A percentile compares a stretch with the other conserved stretches of the same genome.
phyloP scores from a whole-genome alignment of 2,888 invertebrate genomes.

The Lysandra coridon region DNA sequence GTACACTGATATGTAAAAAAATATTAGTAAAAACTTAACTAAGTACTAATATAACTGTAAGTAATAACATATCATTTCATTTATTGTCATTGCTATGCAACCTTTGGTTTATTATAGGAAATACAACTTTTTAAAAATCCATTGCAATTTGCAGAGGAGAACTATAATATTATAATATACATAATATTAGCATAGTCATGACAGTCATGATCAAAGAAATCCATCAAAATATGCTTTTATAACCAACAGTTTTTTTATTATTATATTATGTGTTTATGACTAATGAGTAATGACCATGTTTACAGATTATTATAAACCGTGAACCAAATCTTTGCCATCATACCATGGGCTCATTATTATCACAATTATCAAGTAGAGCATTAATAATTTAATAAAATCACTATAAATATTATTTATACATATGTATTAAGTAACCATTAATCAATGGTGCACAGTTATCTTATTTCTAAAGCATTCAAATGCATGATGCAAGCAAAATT shows the following conservation, averaged over 20 bases:
- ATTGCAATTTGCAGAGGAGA: background rate
- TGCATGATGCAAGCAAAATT: background rate
- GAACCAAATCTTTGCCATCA: background rate
- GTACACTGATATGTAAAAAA: background rate
- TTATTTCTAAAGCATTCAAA: constrained; percentile 2
- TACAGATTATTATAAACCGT: background rate
- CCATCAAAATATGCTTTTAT: background rate
- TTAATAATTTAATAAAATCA: background rate
- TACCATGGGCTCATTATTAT: background rate
- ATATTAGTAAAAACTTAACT: background rate
- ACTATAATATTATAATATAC: background rate
- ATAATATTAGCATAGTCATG: background rate
- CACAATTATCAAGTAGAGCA: background rate
- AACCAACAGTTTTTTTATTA: background rate
- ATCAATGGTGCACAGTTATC: background rate
- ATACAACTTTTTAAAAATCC: background rate
- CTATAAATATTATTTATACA: background rate
- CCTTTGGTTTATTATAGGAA: constrained; percentile 12
- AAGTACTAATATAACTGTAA: background rate
- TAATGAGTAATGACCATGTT: too few relatives aligned
- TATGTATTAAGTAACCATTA: background rate
- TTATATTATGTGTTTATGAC: background rate
- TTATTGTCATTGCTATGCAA: constrained; percentile 21
- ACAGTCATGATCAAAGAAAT: too few relatives aligned
- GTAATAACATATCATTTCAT: background rate